Conservation (phyloP, 2,888 invertebrate species). For the Drosophila merina region DNA sequence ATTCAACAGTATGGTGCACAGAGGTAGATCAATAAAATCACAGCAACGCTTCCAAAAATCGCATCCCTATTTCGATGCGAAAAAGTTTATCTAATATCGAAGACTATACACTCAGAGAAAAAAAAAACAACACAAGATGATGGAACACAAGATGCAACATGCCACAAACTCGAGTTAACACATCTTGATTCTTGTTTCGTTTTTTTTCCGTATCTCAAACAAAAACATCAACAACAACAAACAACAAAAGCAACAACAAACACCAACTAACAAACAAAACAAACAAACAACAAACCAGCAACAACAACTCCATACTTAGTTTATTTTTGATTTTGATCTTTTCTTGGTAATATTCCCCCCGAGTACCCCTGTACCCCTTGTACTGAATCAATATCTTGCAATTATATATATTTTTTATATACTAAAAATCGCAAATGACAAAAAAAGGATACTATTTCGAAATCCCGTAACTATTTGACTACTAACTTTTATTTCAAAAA, state of each 20-base stretch:
- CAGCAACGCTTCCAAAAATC: constrained; percentile 84
- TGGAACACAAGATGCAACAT: constrained; percentile 17
- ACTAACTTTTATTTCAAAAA: constrained; percentile 48
- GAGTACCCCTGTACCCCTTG: not conserved
- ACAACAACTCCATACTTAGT: constrained; percentile 34
- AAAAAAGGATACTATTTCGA: constrained; percentile 24
- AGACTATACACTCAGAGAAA: constrained; percentile 20
- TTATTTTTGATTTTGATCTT: constrained; percentile 23
- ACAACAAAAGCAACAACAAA: constrained; percentile 33
- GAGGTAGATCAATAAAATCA: constrained; percentile 84
- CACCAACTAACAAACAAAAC: constrained; percentile 28
- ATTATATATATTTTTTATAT: constrained; percentile 6
- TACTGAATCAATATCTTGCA: constrained; percentile 16
- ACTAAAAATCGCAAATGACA: constrained; percentile 43
- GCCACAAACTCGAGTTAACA: constrained; percentile 2
- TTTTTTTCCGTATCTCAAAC: constrained; percentile 20
- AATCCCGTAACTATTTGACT: constrained; percentile 30
- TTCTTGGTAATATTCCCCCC: constrained; percentile 9
- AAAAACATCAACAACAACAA: constrained; percentile 44
- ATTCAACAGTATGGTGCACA: constrained; percentile 84
- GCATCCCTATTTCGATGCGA: constrained; percentile 83
- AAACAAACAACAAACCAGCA: constrained; percentile 1
- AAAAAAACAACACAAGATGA: constrained; percentile 15
- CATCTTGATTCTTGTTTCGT: constrained; percentile 13
- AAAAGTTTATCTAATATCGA: constrained; percentile 79